These are phyloP conservation scores for Patella pellucida DNA, from an alignment of 2,888 invertebrate species.

Conservation along the genomic window DNA sequence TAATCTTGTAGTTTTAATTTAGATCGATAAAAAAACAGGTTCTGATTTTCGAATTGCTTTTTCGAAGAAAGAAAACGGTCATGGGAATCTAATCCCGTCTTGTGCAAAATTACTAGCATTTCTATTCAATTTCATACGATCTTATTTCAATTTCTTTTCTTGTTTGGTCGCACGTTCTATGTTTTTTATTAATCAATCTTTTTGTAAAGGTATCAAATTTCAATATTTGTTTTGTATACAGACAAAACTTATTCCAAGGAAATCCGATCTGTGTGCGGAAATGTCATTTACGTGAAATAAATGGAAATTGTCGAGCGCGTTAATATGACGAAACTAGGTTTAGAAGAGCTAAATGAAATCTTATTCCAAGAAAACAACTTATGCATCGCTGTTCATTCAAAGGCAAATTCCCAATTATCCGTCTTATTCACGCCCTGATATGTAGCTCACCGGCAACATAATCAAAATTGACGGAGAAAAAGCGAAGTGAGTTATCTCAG, in stretches of 20 bases:
- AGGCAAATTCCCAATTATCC: background rate
- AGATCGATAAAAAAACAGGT: no score
- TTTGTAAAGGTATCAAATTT: conserved; percentile 9
- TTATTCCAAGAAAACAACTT: conserved; percentile 10
- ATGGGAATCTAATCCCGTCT: no score
- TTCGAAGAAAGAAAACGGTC: no score
- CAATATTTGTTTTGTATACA: conserved; percentile 11
- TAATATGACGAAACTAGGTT: conserved; percentile 2
- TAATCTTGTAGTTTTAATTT: no score
- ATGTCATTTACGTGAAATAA: background rate
- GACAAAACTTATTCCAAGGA: background rate
- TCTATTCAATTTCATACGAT: no score
- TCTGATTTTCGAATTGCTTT: no score
- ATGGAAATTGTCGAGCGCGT: background rate
- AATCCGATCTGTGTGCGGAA: background rate
- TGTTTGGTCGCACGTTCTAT: background rate
- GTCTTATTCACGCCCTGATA: no score
- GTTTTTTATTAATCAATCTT: conserved; percentile 7
- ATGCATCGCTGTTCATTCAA: background rate
- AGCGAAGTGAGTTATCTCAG: conserved; percentile 3
- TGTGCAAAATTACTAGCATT: no score
- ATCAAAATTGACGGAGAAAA: background rate
- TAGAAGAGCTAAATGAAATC: conserved; percentile 3
- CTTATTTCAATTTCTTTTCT: background rate
- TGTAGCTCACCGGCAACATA: no score